phyloP scores from a whole-genome alignment of 2,113 vertebrate species.

The Elachura formosa region DNA sequence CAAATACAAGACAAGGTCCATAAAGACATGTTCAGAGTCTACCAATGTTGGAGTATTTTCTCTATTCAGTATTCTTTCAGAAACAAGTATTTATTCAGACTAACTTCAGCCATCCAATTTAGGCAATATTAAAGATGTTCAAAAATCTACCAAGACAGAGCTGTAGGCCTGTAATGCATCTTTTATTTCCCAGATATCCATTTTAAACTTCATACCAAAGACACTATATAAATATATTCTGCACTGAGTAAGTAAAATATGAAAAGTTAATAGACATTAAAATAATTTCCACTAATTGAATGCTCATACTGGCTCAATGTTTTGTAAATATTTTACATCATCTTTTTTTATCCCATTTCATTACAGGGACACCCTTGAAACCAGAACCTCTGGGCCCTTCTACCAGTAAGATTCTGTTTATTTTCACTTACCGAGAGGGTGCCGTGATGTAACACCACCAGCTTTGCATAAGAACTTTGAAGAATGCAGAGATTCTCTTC shows the following conservation, averaged over 20 bases:
- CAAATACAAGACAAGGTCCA: not conserved
- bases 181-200: not conserved
- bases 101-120: not conserved
- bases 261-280: not conserved
- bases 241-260: not conserved
- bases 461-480: not conserved
- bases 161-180: not conserved
- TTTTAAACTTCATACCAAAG: not conserved
- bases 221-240: not conserved
- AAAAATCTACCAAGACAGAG: not conserved
- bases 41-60: not conserved
- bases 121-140: not conserved
- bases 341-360: not conserved
- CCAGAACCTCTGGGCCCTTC: conserved; percentile 69
- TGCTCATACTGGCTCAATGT: not conserved
- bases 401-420: conserved; percentile 67
- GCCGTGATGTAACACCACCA: not conserved
- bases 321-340: not conserved
- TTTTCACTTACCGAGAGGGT: not conserved
- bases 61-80: not conserved
- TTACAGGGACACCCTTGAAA: conserved; percentile 79
- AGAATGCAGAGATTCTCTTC: not conserved
- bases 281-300: not conserved
- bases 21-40: not conserved
- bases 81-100: not conserved